phyloP scores from a whole-genome alignment of 2,888 invertebrate species.

The Agonopterix arenella region DNA sequence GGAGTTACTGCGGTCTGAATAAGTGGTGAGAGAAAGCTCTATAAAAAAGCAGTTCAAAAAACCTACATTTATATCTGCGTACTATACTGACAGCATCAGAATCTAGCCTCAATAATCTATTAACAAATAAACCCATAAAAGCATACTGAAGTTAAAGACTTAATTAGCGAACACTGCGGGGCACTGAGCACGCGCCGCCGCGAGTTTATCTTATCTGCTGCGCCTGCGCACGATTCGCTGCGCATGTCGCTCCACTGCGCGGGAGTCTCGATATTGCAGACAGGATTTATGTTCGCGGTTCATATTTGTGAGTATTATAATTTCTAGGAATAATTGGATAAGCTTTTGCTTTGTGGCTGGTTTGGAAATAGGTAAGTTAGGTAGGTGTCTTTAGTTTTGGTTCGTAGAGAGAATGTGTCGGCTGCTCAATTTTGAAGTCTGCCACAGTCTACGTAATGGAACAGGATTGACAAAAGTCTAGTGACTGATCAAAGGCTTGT shows the following conservation, averaged over 20 bases:
- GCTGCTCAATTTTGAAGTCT: too few species aligned
- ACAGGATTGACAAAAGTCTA: too few species aligned
- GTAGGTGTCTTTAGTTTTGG: too few species aligned
- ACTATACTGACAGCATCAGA: neutral
- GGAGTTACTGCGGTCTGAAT: too few species aligned
- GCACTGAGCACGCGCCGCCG: constrained; percentile 48
- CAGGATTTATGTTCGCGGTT: constrained; percentile 28
- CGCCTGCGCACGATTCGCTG: constrained; percentile 33
- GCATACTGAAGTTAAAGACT: constrained; percentile 60
- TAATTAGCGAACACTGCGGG: constrained; percentile 70
- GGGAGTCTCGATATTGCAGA: constrained; percentile 31
- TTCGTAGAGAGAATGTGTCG: too few species aligned
- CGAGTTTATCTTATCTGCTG: constrained; percentile 54
- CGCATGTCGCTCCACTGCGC: constrained; percentile 35
- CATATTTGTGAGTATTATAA: constrained; percentile 12
- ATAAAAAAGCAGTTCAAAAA: too few species aligned
- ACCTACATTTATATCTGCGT: too few species aligned
- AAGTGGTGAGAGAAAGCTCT: too few species aligned
- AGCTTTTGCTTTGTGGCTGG: too few species aligned
- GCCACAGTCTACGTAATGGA: too few species aligned
- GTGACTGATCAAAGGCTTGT: too few species aligned
- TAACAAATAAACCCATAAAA: constrained; percentile 53
- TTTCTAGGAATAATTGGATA: constrained; percentile 1
- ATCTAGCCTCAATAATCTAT: constrained; percentile 24
- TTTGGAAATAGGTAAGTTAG: too few species aligned